Evolutionary conservation across 2,113 vertebrate species (phyloP).

Genomic region (Semicossyphus pulcher): DNA sequence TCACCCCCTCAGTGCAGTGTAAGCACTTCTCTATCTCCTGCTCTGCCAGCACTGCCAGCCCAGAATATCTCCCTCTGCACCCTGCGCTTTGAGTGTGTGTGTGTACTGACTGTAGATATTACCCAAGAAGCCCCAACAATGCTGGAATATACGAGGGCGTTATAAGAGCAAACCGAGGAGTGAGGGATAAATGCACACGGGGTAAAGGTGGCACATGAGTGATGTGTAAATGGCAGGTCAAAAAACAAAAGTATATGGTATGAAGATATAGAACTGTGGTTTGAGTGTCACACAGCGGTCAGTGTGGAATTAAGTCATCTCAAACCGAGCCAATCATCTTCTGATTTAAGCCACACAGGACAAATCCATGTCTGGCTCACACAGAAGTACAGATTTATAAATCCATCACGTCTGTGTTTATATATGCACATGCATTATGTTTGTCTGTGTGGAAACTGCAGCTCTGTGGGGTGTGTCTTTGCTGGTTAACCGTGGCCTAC

Average conservation of each 20-base stretch:
- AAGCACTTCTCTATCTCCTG: constrained; percentile 82
- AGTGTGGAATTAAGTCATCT: constrained; percentile 48
- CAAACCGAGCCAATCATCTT: constrained; percentile 9
- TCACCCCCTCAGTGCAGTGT: constrained; percentile 80
- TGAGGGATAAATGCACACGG: constrained; percentile 20
- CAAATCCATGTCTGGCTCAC: constrained; percentile 15
- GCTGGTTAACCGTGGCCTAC: constrained; percentile 75
- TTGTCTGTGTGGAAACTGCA: constrained; percentile 53
- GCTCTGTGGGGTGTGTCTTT: constrained; percentile 72
- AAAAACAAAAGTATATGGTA: too few species aligned
- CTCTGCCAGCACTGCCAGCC: constrained; percentile 78
- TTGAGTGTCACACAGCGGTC: constrained; percentile 50
- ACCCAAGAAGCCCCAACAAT: constrained; percentile 63
- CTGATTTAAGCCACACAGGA: constrained; percentile 2
- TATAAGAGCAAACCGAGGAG: constrained; percentile 35
- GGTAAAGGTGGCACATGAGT: constrained; percentile 19
- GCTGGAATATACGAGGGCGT: constrained; percentile 54
- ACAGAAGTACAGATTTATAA: constrained; percentile 12
- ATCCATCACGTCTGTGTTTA: constrained; percentile 11
- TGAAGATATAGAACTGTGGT: too few species aligned
- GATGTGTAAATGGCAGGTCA: constrained; percentile 1
- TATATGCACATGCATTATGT: constrained; percentile 14
- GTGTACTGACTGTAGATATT: constrained; percentile 71
- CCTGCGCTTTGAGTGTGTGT: constrained; percentile 59
- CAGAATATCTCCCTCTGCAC: constrained; percentile 78